Percentiles rank a stretch among this genome's conserved stretches.
Evolutionary conservation across 2,888 invertebrate species (phyloP).

Genomic region (Agapetus fuscipes): DNA sequence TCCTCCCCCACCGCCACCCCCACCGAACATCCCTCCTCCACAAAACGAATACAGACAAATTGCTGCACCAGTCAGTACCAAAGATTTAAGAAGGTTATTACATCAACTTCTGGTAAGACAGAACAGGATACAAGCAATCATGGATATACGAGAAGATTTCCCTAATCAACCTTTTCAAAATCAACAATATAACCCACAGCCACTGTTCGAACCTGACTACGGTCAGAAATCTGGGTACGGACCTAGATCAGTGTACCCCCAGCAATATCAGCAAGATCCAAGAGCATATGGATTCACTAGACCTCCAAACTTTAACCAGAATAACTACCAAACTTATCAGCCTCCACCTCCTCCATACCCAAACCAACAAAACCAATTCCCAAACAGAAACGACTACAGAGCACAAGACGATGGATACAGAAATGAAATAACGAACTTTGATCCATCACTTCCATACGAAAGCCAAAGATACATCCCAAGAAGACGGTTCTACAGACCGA

Average conservation of each 20-base stretch:
- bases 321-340: conserved; percentile 30
- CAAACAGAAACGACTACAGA: conserved; percentile 17
- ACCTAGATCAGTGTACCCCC: conserved; percentile 10
- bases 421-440: conserved; percentile 33
- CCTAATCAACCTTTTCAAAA: conserved; percentile 29
- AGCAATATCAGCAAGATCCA: conserved; percentile 24
- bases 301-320: conserved; percentile 28
- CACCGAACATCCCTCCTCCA: conserved; percentile 38
- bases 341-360: conserved; percentile 32
- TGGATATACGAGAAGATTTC: conserved; percentile 29
- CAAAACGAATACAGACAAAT: conserved; percentile 48
- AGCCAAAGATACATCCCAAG: conserved; percentile 40
- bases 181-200: conserved; percentile 23
- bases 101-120: conserved; percentile 57
- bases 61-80: conserved; percentile 59
- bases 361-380: conserved; percentile 25
- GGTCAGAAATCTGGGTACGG: conserved; percentile 12
- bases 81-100: conserved; percentile 58
- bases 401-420: conserved; percentile 30
- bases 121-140: conserved; percentile 46
- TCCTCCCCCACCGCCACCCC: conserved; percentile 30
- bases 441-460: conserved; percentile 35
- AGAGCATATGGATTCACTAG: conserved; percentile 27
- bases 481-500: conserved; percentile 30
- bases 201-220: conserved; percentile 20